These are phyloP conservation scores for Folsomia candida DNA, from an alignment of 2,888 invertebrate species.

Conservation along the genomic window DNA sequence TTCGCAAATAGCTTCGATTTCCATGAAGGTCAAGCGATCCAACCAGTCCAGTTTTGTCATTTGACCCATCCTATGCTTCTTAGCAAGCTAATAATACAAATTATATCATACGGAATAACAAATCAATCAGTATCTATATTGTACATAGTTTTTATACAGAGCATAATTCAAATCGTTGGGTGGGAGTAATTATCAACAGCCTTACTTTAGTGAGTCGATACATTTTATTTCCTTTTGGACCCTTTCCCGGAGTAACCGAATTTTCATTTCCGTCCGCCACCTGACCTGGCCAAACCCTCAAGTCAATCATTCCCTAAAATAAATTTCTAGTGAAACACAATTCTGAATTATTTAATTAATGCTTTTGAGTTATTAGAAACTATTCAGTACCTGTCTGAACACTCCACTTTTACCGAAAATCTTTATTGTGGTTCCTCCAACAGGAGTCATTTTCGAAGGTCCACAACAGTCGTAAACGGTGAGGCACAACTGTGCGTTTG, in stretches of 20 bases:
- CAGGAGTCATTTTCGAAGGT: slow-evolving; percentile 74
- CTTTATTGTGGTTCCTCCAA: slow-evolving; percentile 89
- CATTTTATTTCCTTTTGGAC: slow-evolving; percentile 60
- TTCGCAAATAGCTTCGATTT: slow-evolving; percentile 93
- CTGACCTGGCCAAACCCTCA: slow-evolving; percentile 82
- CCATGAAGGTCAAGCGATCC: slow-evolving; percentile 89
- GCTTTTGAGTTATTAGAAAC: background rate
- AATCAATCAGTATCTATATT: too few species aligned
- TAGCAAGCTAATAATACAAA: slow-evolving; percentile 63
- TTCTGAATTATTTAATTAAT: background rate
- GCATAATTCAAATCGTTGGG: too few species aligned
- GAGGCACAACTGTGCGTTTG: slow-evolving; percentile 79
- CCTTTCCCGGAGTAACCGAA: slow-evolving; percentile 80
- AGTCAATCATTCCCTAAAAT: slow-evolving; percentile 72
- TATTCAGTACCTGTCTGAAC: slow-evolving; percentile 72
- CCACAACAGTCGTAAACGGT: slow-evolving; percentile 90
- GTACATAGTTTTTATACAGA: background rate
- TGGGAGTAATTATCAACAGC: background rate
- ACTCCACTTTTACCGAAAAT: slow-evolving; percentile 93
- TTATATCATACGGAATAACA: background rate
- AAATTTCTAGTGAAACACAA: background rate
- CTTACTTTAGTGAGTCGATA: slow-evolving; percentile 48
- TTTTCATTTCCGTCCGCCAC: slow-evolving; percentile 74
- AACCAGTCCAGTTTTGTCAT: slow-evolving; percentile 96
- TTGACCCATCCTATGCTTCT: slow-evolving; percentile 91